A percentile compares a stretch with the other conserved stretches of the same genome.
Conservation (phyloP, 2,888 invertebrate species). For the Trichacis sp. region DNA sequence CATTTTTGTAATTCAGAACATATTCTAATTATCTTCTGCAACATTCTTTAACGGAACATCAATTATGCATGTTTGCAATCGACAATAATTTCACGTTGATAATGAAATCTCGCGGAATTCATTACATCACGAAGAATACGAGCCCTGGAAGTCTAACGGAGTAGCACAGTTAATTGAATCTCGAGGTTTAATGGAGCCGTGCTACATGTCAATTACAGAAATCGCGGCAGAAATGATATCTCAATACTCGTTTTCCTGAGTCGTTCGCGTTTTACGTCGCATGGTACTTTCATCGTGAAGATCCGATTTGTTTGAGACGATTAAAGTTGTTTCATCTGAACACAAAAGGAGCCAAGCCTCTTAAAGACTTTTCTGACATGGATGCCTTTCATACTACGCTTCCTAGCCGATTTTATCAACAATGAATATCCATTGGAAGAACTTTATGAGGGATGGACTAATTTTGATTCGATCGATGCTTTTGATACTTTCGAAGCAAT, state of each 20-base stretch:
- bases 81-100: too few relatives aligned
- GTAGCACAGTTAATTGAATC: background rate
- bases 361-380: background rate
- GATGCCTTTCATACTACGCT: background rate
- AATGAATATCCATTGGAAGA: background rate
- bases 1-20: background rate
- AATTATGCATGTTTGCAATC: too few relatives aligned
- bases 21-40: background rate
- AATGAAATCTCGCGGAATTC: background rate
- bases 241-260: background rate
- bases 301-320: constrained; percentile 7
- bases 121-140: background rate
- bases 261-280: background rate
- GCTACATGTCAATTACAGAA: background rate
- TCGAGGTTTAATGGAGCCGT: background rate
- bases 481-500: too few relatives aligned
- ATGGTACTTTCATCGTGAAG: background rate
- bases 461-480: background rate
- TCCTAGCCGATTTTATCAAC: background rate
- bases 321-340: background rate
- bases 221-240: background rate
- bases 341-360: background rate
- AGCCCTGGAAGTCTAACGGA: background rate
- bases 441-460: background rate
- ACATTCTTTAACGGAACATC: background rate